Evolutionary conservation across 2,888 invertebrate species (phyloP).

Genomic region (Xestia sexstrigata): DNA sequence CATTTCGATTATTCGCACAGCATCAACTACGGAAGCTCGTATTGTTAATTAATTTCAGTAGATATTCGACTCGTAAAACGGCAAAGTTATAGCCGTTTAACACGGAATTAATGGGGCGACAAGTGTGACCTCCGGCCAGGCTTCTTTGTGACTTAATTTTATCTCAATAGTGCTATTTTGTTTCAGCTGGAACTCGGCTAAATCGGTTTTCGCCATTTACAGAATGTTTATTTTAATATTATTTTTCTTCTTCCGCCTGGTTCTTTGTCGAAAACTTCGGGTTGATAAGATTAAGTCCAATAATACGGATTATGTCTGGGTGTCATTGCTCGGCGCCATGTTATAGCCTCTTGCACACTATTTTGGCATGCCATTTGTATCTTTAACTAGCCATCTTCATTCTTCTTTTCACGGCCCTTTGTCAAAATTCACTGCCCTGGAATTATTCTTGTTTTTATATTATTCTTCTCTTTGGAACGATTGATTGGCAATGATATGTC

Average conservation of each 20-base stretch:
- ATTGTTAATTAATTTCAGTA: constrained; percentile 80
- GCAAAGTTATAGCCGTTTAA: constrained; percentile 81
- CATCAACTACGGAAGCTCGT: constrained; percentile 75
- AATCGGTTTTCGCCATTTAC: constrained; percentile 79
- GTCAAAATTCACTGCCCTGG: background rate
- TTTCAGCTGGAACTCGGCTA: constrained; percentile 72
- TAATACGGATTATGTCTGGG: constrained; percentile 59
- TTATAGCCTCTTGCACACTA: constrained; percentile 32
- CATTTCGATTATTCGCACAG: constrained; percentile 70
- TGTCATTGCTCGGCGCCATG: constrained; percentile 49
- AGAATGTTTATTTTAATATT: constrained; percentile 76
- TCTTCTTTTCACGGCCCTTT: background rate
- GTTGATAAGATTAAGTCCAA: constrained; percentile 74
- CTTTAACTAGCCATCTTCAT: constrained; percentile 29
- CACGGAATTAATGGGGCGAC: constrained; percentile 80
- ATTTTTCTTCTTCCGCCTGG: constrained; percentile 75
- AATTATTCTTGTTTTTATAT: background rate
- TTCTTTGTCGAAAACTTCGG: constrained; percentile 71
- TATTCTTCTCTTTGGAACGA: background rate
- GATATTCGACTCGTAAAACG: constrained; percentile 82
- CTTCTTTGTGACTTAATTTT: constrained; percentile 79
- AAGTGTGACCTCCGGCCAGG: constrained; percentile 77
- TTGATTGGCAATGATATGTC: background rate
- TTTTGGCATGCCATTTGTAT: constrained; percentile 33
- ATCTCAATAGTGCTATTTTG: constrained; percentile 76